Evolutionary conservation across 1,140 invertebrate species (phyloP).

Genomic region (Druon quercuslanigerum): DNA sequence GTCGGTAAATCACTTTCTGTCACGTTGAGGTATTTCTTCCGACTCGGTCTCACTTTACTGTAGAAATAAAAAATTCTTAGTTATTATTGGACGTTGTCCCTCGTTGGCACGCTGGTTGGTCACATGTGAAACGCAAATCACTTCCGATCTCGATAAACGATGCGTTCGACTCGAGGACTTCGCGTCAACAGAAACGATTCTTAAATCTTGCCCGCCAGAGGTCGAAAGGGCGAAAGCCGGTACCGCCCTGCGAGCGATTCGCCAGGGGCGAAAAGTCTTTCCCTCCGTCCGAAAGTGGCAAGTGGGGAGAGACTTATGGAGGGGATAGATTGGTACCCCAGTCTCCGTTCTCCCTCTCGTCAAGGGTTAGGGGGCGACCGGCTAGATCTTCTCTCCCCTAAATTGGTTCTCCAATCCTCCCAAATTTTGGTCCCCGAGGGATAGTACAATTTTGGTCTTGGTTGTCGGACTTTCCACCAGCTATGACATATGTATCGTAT

Average conservation of each 20-base stretch:
- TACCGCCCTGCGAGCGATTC: conserved; percentile 60
- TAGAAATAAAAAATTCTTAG: too few species aligned
- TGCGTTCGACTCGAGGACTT: conserved; percentile 33
- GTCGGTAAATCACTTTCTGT: too few species aligned
- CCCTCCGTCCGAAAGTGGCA: background rate
- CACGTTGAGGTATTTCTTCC: too few species aligned
- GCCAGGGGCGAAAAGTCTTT: conserved; percentile 46
- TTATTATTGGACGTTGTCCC: too few species aligned
- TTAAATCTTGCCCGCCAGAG: conserved; percentile 52
- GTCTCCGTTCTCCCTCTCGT: background rate
- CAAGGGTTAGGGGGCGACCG: background rate
- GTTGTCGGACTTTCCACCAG: too few species aligned
- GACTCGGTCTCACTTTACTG: too few species aligned
- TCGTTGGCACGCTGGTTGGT: conserved; percentile 43
- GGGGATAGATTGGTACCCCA: conserved; percentile 34
- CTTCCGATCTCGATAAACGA: background rate
- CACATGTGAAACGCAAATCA: background rate
- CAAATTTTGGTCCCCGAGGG: too few species aligned
- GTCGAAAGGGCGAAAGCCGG: conserved; percentile 65
- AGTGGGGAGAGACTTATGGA: conserved; percentile 35
- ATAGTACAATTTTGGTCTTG: too few species aligned
- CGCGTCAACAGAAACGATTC: conserved; percentile 42
- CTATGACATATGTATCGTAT: too few species aligned
- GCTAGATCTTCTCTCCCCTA: background rate
- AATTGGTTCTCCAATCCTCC: too few species aligned